Evolutionary conservation across 2,888 invertebrate species (phyloP), one percentile per base, ranked within the genome.

Genomic region (Melanostoma mellinum): DNA sequence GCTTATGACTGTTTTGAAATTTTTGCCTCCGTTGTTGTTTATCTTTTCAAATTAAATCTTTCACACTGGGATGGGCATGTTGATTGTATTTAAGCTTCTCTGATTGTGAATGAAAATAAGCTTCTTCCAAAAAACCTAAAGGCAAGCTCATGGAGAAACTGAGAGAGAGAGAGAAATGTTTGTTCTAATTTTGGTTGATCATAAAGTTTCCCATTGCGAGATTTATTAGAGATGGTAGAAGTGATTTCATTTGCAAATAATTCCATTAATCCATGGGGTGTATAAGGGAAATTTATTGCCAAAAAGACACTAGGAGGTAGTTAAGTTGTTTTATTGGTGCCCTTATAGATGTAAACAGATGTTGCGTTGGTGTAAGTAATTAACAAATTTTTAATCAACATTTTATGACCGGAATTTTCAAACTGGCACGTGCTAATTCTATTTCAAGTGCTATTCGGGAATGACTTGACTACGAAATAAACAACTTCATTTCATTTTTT

Each of bases 241-340:
- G 44, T 58, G 55, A 71, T 77, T 71, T 63, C 61, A 63, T 71
- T 69, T 63, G 63, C 56, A 63, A 71, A 56, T 63, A 61, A 72
- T 72, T 77, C 63, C 56, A 72, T 78, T 63, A 46, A 58, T 77
- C 53, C n/a, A 42, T 6, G 33, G 38, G 65, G 65, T 58, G 65
- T 78, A 46, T n/a, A 77, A 52, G 56, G 6, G 50, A 42, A 58
- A 65, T 65, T 50, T 63, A 71, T 71, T 71, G 46, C 44, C 32
- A n/a, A 60, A 35, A 30, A 67, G 58, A 65, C 46, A 53, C 35
- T 10, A 73, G 63, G 50, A 8, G 52, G 35, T 58, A 65, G 67
- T 53, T 60, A 46, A 58, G 58, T 3, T 42, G 35, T 75, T 36
- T 38, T 67, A 36, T 42, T 40, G 67, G 46, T 65, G 42, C 9